Percentiles rank a stretch among this genome's conserved stretches.
Conservation (phyloP, 2,888 invertebrate genomes). For the Lasiommata megera region DNA sequence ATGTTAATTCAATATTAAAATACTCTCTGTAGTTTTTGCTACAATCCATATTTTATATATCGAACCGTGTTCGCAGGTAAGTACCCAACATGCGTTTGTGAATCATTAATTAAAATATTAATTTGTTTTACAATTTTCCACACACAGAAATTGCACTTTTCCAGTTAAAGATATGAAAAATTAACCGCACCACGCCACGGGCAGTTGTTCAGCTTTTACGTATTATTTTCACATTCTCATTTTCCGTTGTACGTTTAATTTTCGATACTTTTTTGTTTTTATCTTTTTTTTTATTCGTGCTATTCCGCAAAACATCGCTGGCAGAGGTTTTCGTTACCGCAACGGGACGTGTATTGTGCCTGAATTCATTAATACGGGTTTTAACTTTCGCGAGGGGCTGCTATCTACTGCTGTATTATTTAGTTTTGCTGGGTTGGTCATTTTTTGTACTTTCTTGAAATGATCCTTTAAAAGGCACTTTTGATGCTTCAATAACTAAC, state of each 20-base stretch:
- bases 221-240: constrained; percentile 40
- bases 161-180: constrained; percentile 36
- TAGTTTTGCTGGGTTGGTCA: no score
- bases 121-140: not conserved
- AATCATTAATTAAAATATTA: no score
- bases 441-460: no score
- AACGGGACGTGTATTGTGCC: not conserved
- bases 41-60: no score
- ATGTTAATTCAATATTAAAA: no score
- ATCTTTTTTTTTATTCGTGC: not conserved
- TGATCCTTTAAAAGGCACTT: no score
- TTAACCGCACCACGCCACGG: constrained; percentile 34
- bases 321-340: constrained; percentile 29
- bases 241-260: constrained; percentile 39
- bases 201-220: constrained; percentile 37
- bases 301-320: constrained; percentile 23
- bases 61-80: no score
- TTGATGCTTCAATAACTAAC: no score
- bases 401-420: no score
- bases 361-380: not conserved
- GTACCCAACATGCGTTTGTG: no score
- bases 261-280: constrained; percentile 34
- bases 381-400: not conserved
- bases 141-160: constrained; percentile 19
- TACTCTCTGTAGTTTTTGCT: no score